Evolutionary conservation across 2,113 vertebrate species (phyloP).

Genomic region (Theropithecus gelada): DNA sequence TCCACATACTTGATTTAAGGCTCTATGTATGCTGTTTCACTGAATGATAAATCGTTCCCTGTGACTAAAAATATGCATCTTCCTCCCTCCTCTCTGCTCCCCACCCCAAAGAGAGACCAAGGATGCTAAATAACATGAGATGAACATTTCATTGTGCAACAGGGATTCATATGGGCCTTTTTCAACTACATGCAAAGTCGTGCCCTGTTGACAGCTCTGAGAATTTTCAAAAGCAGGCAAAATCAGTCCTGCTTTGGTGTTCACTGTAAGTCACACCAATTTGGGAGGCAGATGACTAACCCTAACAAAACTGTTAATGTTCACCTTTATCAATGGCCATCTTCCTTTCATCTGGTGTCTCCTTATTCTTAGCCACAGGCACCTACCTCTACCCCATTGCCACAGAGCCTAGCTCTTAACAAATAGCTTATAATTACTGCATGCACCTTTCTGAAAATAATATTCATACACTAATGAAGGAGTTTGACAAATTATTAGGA

Average conservation of each 20-base stretch:
- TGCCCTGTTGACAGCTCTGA: not conserved
- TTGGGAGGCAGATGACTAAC: conserved; percentile 25
- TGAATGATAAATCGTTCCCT: conserved; percentile 56
- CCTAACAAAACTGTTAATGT: not conserved
- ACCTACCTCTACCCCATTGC: not conserved
- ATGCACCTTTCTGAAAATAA: not conserved
- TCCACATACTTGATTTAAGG: conserved; percentile 71
- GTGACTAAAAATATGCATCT: conserved; percentile 62
- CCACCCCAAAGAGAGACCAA: not conserved
- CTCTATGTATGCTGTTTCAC: conserved; percentile 52
- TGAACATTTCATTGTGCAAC: conserved; percentile 10
- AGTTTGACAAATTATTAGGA: not conserved
- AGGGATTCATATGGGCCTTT: not conserved
- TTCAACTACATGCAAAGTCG: not conserved
- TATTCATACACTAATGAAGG: not conserved
- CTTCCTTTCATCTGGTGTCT: not conserved
- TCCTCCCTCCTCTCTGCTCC: not conserved
- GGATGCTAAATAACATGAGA: not conserved
- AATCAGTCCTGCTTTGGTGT: not conserved
- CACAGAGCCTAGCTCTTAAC: not conserved
- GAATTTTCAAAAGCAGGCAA: not conserved
- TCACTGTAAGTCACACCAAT: conserved; percentile 26
- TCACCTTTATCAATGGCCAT: not conserved
- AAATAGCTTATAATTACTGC: not conserved
- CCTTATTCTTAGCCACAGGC: not conserved